Evolutionary conservation across 2,797 vertebrate species (phyloP), one percentile per base, ranked within the genome.

Genomic region (Lepidocolaptes lacrymiger): DNA sequence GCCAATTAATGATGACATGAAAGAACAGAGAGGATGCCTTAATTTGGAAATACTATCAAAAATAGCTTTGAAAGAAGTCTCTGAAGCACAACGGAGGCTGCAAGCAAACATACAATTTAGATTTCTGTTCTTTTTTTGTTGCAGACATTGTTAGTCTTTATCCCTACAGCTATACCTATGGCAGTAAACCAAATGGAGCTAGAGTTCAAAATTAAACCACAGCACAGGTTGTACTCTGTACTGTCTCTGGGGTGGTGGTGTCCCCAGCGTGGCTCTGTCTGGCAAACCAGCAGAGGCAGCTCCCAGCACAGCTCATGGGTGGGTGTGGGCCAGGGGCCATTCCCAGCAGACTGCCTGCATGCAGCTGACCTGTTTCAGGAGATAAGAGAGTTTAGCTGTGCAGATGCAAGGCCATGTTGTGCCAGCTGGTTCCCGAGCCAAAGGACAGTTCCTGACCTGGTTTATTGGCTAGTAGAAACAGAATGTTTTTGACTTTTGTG

Each of bases 401-500:
- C 0, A 0, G 63, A 13, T 27, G 62, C 63, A 66, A 74, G 51
- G 80, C 56, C 12, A 0, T 9, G 58, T 16, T 32, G 26, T 72
- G 77, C 87, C 89, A 92, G 91, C 67, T 91, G 94, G 85, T 73
- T 79, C 36, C 69, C 0, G 1, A 69, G 81, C 32, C 67, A 91
- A 89, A 93, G 49, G 55, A 92, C 39, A 24, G 52, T 28, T 73
- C 56, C 56, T 80, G 90, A 96, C 78, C 93, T 80, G 96, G 75
- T 94, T 94, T 89, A 43, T 67, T 86, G 76, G 44, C 61, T 80
- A 24, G 59, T 43, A 67, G 79, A 66, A 88, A 67, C 48, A 17
- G 3, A 43, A 79, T 34, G 55, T 0, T 2, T 85, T 91, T 73
- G 63, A 86, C 72, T 89, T 89, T 4, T 54, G n/a, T 3, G 1